Percentiles rank a stretch among this genome's conserved stretches.
phyloP scores from a whole-genome alignment of 2,888 invertebrate species.

The Monochamus alternatus region DNA sequence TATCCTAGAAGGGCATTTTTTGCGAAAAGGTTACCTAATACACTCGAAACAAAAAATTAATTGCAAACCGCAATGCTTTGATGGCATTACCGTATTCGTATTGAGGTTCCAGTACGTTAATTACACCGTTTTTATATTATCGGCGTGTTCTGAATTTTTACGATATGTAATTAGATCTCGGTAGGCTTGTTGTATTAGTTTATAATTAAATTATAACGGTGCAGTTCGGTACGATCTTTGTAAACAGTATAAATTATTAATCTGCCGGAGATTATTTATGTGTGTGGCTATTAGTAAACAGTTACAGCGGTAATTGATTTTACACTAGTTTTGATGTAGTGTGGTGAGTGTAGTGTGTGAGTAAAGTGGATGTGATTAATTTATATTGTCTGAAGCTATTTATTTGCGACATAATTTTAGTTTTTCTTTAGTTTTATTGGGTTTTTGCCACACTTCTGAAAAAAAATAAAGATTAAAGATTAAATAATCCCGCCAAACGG shows the following conservation, averaged over 20 bases:
- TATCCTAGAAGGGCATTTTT: slow-evolving; percentile 6
- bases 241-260: neutral
- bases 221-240: neutral
- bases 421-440: no score
- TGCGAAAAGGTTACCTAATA: slow-evolving; percentile 8
- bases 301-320: no score
- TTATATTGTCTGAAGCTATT: no score
- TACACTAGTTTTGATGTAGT: no score
- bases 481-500: no score
- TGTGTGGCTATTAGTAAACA: no score
- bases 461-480: no score
- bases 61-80: slow-evolving; percentile 12
- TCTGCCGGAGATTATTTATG: no score
- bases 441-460: no score
- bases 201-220: slow-evolving; percentile 10
- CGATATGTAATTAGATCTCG: neutral
- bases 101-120: neutral
- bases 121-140: neutral
- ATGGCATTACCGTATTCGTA: neutral
- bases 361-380: no score
- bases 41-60: neutral
- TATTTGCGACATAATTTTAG: no score
- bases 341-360: no score
- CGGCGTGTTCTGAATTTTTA: neutral
- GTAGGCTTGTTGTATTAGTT: slow-evolving; percentile 4